A percentile compares a stretch with the other conserved stretches of the same genome.
phyloP scores from a whole-genome alignment of 2,888 invertebrate species.

The Phengaris arion region DNA sequence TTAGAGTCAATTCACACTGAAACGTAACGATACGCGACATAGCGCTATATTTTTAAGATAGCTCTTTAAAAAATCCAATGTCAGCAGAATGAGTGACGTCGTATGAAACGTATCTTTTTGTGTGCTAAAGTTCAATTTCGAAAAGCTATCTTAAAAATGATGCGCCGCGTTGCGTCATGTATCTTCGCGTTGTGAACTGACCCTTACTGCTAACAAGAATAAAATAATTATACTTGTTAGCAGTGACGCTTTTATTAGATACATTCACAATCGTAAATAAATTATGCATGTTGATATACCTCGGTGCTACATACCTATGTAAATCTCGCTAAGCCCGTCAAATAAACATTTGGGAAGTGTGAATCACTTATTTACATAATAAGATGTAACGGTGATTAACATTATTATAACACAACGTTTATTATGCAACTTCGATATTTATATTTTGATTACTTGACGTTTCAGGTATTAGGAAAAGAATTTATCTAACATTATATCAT shows the following conservation, averaged over 20 bases:
- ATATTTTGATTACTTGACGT: neutral
- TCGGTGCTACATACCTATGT: conserved; percentile 3
- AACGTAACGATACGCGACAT: no score
- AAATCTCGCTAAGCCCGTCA: neutral
- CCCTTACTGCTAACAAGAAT: no score
- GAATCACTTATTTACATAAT: conserved; percentile 18
- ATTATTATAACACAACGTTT: neutral
- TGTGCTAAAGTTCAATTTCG: no score
- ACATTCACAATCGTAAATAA: neutral
- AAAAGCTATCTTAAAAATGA: no score
- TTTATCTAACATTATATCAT: no score
- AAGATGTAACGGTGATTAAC: conserved; percentile 6
- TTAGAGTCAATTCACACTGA: no score
- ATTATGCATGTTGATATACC: neutral
- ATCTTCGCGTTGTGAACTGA: no score
- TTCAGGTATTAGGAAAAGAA: neutral
- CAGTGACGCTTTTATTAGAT: neutral
- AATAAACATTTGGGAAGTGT: neutral
- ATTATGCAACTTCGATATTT: neutral
- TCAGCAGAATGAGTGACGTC: no score
- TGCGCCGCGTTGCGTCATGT: no score
- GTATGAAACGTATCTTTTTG: no score
- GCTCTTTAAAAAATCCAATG: no score
- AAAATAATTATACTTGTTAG: neutral
- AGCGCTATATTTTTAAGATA: no score